Evolutionary conservation across 2,888 invertebrate genomes (phyloP), one percentile per base, ranked within the genome.

Genomic region (Mesodorylaimus sp.): DNA sequence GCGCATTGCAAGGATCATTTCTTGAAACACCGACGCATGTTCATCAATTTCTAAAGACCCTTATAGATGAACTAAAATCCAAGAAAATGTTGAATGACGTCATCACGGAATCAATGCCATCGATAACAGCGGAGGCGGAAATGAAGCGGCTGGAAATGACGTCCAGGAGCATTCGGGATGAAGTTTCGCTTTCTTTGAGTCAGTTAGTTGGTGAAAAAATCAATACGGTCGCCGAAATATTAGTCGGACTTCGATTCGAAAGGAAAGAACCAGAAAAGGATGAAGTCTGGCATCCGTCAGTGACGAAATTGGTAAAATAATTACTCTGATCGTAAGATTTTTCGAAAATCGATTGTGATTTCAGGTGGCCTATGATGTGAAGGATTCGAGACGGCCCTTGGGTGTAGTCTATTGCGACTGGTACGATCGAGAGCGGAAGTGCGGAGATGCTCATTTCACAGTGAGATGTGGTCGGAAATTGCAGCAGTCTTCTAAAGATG

Each of bases 391-490:
- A 62, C 83, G 83, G 1, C 66, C 81, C 13, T 71, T 97, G 29
- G 97, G 97, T 0, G 78, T 85, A 63, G 88, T 97, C 60, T 97
- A 95, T 70, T 91, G 95, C 68, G 97, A 99, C 72, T 81, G 97
- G 63, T 95, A 83, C 65, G 85, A 86, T 69, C 73, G 91, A 48
- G 71, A 75, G 25, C 81, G 81, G n/a, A 97, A 97, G 70, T 83
- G 86, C 3, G 81, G 84, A 68, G 97, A 99, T 68, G 97, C 97
- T 62, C 97, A 99, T 69, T 97, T 91, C 71, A 97, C 97, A 0
- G 91, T 99, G 57, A 80, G 83, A 64, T 95, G 95, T 10, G 93
- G 95, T 3, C 81, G 84, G 66, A 68, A 75, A 52, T 67, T 83
- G 52, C n/a, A n/a, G n/a, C n/a, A n/a, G n/a, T n/a, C n/a, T n/a